Base-by-base conservation (phyloP, 2,888 invertebrate species). In the Idaea straminata region DNA sequence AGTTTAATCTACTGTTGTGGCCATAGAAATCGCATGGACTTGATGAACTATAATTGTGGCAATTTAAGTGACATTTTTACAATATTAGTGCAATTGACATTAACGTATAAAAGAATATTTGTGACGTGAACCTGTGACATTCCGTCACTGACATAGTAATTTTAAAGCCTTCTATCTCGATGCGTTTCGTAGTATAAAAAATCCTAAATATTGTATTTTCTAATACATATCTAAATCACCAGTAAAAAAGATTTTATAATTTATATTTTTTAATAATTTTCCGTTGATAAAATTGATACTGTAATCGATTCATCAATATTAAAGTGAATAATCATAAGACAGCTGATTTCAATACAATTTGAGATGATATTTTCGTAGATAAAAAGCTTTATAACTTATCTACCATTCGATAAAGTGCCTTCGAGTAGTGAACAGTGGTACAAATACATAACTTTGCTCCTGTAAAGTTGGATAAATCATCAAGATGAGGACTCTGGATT, bases 401-500 rank as follows among this genome's bases (percentile, higher is more conserved):
- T 47, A 13, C 13, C 47, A 47, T 47, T 47, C 10, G 10, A 47
- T 47, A 47, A 47, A 47, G 13, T 10, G 47, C 13, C 47, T 47
- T 47, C 47, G 13, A 47, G 47, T 47, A 3, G 47, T 47, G 13
- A 47, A 47, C 47, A 47, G 47, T 47, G 36, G 5, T 36, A 13
- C 13, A 13, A 13, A 13, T 6, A 10, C 13, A 10, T 4, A 47
- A 4, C 6, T 10, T 10, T 47, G 47, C 47, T 10, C 10, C 13
- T 47, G 47, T 6, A 47, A 59, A 10, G 15, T 35, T 10, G 5
- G 35, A 15, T 35, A 35, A 15, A 61, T 13, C n/a, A 0, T 35
- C 36, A 47, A 69, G 70, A 73, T 65, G 62, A 88, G 89, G 87
- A 84, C 82, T 5, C 77, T 91, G 61, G 87, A 89, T 72, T 91